Evolutionary conservation across 1,140 invertebrate species (phyloP).

Genomic region (Drosophila navojoa): DNA sequence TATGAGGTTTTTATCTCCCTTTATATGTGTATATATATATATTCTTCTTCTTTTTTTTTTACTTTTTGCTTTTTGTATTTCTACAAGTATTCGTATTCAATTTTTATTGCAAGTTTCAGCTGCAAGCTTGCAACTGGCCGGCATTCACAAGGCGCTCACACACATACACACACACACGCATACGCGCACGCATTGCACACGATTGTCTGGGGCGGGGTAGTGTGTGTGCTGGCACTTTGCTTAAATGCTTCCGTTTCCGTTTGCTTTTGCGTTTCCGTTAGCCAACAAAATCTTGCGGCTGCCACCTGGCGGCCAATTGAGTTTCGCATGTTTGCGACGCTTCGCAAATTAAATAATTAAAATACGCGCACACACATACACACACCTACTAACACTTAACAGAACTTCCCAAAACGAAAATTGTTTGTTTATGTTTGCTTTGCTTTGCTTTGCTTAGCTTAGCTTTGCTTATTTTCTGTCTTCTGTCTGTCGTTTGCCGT

Average conservation of each 20-base stretch:
- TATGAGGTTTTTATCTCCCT: conserved; percentile 11
- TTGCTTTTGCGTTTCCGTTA: conserved; percentile 37
- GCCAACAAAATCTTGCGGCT: conserved; percentile 38
- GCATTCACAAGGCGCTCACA: conserved; percentile 25
- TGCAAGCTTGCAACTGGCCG: conserved; percentile 17
- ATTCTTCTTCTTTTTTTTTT: conserved; percentile 4
- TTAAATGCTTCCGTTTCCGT: conserved; percentile 61
- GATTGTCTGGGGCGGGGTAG: background rate
- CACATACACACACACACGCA: conserved; percentile 23
- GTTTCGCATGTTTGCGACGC: conserved; percentile 13
- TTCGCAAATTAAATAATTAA: conserved; percentile 18
- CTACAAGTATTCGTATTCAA: conserved; percentile 31
- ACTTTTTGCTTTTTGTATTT: conserved; percentile 5
- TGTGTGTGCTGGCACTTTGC: conserved; percentile 43
- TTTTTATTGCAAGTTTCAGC: conserved; percentile 47
- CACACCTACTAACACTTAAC: background rate
- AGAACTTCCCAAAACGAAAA: background rate
- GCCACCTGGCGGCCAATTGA: conserved; percentile 38
- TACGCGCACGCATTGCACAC: conserved; percentile 7
- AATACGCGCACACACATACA: background rate
- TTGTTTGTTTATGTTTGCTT: conserved; percentile 41
- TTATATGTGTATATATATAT: background rate
- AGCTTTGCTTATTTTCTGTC: background rate
- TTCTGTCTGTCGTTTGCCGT: background rate
- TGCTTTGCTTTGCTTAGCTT: background rate